Base-by-base conservation (phyloP, 2,888 invertebrate species). In the Drosophila incognita region DNA sequence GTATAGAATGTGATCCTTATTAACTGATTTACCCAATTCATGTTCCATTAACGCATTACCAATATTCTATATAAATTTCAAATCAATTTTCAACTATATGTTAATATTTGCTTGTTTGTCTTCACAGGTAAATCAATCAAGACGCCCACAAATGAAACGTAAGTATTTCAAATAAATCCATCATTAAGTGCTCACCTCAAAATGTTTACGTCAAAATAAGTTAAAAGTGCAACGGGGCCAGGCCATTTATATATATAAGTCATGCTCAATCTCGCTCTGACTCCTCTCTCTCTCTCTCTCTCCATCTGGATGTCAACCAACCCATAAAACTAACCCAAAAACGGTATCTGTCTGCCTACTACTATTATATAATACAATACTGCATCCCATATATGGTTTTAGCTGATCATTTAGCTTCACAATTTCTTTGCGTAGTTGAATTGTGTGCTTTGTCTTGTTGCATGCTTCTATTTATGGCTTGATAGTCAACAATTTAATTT, bases 81-180 rank as follows among this genome's bases (percentile, higher is more conserved):
- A n/a, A 35, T 4, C n/a, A 7, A 2, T 31, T 18, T 35, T n/a
- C 15, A 48, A 21, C 52, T 2, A 8, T 11, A 3, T 62, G 48
- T 33, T 59, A 75, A 61, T 58, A 27, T 48, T 8, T 48, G n/a
- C 51, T 18, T 35, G 31, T 53, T n/a, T 69, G 8, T 40, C 11
- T 69, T 81, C 91, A 52, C 91, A 93, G 93, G 90, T 38, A 93
- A 92, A 91, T 91, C 93, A 31, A 82, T 92, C 33, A 92, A 92
- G 82, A 89, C 92, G 75, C 82, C 91, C 58, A 91, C 92, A 76
- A 93, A 92, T 54, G 93, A 93, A 92, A 93, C 93, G 93, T 93
- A 92, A 93, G 93, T 93, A 89, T 42, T 48, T 35, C 15, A 10
- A 52, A 21, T 11, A 4, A 46, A 29, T 42, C 29, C 31, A 6